A percentile compares a stretch with the other conserved stretches of the same genome.
Evolutionary conservation across 2,888 invertebrate genomes (phyloP).

Genomic region (Limnephilus marmoratus): DNA sequence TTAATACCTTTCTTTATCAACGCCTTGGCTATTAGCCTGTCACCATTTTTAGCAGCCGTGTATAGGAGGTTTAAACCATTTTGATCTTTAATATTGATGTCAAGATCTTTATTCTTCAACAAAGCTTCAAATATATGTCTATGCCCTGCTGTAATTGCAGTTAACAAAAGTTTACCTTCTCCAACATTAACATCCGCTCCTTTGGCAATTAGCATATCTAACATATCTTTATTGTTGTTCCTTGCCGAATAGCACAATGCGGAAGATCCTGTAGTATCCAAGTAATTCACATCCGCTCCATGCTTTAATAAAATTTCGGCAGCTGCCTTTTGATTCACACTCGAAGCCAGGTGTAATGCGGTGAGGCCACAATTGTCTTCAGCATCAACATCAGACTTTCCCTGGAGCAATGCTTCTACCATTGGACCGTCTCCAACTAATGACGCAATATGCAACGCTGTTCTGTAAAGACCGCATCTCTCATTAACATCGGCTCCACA

Average conservation of each 20-base stretch:
- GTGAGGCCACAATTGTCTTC: not conserved
- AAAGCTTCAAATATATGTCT: not conserved
- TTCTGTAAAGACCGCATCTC: not conserved
- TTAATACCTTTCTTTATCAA: not conserved
- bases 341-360: not conserved
- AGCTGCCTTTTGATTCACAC: not conserved
- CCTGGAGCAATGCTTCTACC: not conserved
- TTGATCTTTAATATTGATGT: not conserved
- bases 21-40: not conserved
- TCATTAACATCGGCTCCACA: not conserved
- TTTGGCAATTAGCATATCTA: not conserved
- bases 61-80: not conserved
- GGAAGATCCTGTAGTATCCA: not conserved
- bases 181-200: too few relatives aligned
- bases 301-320: not conserved
- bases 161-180: not conserved
- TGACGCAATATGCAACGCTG: not conserved
- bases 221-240: not conserved
- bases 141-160: not conserved
- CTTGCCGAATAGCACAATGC: not conserved
- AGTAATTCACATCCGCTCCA: not conserved
- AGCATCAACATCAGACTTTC: not conserved
- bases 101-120: not conserved
- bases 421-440: not conserved
- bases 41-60: not conserved